Base-by-base conservation (phyloP, 2,888 invertebrate genomes). In the Athalia rosae region DNA sequence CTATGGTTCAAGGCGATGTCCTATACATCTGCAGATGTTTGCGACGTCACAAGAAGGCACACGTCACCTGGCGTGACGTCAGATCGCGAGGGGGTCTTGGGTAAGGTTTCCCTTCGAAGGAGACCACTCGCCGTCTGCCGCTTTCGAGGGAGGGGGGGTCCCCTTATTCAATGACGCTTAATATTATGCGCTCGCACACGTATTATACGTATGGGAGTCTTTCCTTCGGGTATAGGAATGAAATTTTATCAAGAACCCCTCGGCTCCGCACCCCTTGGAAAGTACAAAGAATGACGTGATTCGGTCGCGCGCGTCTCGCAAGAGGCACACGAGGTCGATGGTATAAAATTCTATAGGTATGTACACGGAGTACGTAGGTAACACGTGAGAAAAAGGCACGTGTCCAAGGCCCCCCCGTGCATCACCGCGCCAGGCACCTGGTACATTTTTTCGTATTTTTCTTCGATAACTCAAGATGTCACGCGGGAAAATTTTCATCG, bases 381-480 rank as follows among this genome's bases (percentile, higher is more conserved):
- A 84, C 85, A 88, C 88, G 87, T 88, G 89, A 86, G 88, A 89
- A 89, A 85, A 81, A 80, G 86, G 88, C 88, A 88, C 88, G 88
- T 81, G 84, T 82, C 82, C 77, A 15, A 58, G 78, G 81, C 82
- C 28, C 28, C 81, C 81, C 82, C 82, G 69, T 77, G 77, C 7
- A 6, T 61, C 47, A 2, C 47, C 61, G 48, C 28, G 43, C 41
- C 41, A 61, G 59, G 77, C 87, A 88, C 85, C 87, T 86, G 86
- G 85, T 84, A 81, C 83, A 83, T 81, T 81, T 81, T 78, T 28
- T 28, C n/a, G n/a, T n/a, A 28, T 28, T 28, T 28, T 28, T 28
- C 28, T n/a, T n/a, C n/a, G n/a, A n/a, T n/a, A 28, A 28, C 28
- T 28, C 28, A 2, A 28, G 28, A 28, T 28, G 28, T 28, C 28